Conservation (phyloP, 2,113 vertebrate species). For the Fulica atra region DNA sequence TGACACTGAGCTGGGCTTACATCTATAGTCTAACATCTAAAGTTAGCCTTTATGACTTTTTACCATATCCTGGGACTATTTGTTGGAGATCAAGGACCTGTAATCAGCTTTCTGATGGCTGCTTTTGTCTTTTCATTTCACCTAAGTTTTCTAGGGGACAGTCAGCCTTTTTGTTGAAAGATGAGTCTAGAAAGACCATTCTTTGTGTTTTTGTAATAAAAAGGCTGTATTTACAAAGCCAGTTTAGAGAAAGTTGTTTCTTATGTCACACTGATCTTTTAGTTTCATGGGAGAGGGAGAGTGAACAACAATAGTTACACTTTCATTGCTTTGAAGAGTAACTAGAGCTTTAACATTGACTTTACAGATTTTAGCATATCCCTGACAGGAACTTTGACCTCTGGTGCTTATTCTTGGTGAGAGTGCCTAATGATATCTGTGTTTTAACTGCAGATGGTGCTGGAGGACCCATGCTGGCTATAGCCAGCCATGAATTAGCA, state of each 20-base stretch:
- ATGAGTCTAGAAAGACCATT: neutral
- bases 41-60: neutral
- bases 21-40: neutral
- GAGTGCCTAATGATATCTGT: neutral
- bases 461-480: neutral
- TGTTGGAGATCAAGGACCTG: neutral
- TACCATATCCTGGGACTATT: neutral
- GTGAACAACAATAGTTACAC: neutral
- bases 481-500: neutral
- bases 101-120: constrained; percentile 1
- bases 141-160: neutral
- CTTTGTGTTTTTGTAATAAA: constrained; percentile 29
- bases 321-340: neutral
- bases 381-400: neutral
- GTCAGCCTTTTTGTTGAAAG: neutral
- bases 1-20: neutral
- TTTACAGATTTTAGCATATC: neutral
- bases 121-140: neutral
- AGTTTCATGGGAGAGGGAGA: neutral
- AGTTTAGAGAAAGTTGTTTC: neutral
- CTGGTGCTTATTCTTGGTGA: neutral
- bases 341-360: neutral
- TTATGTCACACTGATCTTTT: neutral
- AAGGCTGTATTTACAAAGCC: neutral
- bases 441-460: constrained; percentile 28